Conservation (phyloP, 1,140 invertebrate genomes). For the Philotrypesis tridentata region DNA sequence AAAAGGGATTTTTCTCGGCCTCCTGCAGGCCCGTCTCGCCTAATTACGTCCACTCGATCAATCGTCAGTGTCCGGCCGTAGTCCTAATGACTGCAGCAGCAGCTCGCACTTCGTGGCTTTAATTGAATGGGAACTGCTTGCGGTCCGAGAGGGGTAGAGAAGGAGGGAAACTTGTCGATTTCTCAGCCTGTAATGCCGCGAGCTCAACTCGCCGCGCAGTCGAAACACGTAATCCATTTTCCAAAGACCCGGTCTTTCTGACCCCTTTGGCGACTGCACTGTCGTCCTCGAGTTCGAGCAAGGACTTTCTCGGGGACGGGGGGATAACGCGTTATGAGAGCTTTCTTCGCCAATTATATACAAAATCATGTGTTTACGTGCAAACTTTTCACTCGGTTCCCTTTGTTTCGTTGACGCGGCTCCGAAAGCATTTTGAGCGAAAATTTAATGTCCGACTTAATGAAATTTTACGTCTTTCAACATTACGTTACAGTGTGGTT, state of each 20-base stretch:
- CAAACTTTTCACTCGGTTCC: too few relatives aligned
- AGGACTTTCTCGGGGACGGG: too few relatives aligned
- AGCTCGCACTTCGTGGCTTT: neutral
- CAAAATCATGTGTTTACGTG: too few relatives aligned
- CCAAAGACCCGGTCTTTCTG: neutral
- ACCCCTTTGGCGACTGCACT: neutral
- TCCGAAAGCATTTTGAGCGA: too few relatives aligned
- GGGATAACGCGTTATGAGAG: too few relatives aligned
- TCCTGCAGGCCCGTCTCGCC: neutral
- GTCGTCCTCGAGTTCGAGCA: too few relatives aligned
- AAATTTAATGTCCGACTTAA: too few relatives aligned
- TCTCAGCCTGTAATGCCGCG: neutral
- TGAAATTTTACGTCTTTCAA: too few relatives aligned
- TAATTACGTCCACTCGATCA: slow-evolving; percentile 40
- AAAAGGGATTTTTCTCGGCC: too few relatives aligned
- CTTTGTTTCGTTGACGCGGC: too few relatives aligned
- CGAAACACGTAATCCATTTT: slow-evolving; percentile 1
- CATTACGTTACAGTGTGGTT: too few relatives aligned
- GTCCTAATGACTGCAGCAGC: neutral
- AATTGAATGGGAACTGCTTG: slow-evolving; percentile 16
- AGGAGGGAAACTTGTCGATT: slow-evolving; percentile 23
- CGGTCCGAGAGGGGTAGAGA: too few relatives aligned
- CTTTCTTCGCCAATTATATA: neutral
- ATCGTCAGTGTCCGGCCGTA: neutral
- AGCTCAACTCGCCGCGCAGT: neutral